These are phyloP conservation scores for Drosophila tripunctata DNA, from an alignment of 2,888 invertebrate species.

Conservation along the genomic window DNA sequence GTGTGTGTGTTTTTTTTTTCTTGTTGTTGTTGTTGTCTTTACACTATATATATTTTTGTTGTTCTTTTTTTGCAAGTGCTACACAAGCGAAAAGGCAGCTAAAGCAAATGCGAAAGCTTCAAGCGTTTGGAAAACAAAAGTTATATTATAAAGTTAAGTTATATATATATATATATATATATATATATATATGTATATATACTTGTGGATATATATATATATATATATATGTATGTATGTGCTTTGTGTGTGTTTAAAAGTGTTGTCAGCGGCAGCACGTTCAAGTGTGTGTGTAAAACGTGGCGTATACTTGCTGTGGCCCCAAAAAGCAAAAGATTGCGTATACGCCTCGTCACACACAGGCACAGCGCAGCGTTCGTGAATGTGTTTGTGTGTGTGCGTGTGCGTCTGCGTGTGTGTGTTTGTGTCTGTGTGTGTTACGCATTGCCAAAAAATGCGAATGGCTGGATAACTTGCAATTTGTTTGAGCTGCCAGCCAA, in stretches of 20 bases:
- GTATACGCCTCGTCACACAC: conserved; percentile 65
- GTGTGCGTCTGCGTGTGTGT: conserved; percentile 7
- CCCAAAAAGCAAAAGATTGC: conserved; percentile 60
- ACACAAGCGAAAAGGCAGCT: conserved; percentile 15
- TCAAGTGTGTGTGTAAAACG: conserved; percentile 59
- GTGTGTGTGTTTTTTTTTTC: conserved; percentile 35
- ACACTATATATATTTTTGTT: conserved; percentile 29
- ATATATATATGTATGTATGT: conserved; percentile 9
- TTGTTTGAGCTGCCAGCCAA: conserved; percentile 53
- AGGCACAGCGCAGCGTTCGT: not conserved
- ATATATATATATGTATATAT: not conserved
- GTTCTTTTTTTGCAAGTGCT: conserved; percentile 62
- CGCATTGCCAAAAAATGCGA: conserved; percentile 42
- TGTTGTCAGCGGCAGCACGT: conserved; percentile 22
- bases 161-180: not conserved
- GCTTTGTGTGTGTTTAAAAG: conserved; percentile 15
- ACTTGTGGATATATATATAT: conserved; percentile 8
- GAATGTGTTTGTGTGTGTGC: conserved; percentile 7
- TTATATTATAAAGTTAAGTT: conserved; percentile 6
- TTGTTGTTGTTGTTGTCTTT: conserved; percentile 13
- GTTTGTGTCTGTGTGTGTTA: conserved; percentile 42
- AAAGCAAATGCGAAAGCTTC: conserved; percentile 6
- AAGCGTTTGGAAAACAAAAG: not conserved
- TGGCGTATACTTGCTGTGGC: conserved; percentile 74
- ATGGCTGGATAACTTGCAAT: conserved; percentile 61